Evolutionary conservation across 2,797 vertebrate species (phyloP), one percentile per base, ranked within the genome.

Genomic region (Danionella dracula): DNA sequence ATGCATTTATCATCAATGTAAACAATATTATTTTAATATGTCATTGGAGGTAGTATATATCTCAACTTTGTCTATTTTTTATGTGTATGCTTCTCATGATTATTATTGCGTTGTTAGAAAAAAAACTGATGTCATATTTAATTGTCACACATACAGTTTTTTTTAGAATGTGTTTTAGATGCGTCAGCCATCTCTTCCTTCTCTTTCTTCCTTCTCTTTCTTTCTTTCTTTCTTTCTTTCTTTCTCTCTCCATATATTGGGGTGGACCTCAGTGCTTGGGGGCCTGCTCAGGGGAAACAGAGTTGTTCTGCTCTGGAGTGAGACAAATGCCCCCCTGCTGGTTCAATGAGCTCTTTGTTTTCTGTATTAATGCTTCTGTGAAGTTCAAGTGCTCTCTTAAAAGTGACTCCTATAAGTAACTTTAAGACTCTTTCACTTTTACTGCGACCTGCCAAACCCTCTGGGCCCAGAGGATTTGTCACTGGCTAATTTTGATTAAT

Each of bases 271-370:
- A 49, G 66, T 34, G 49, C 37, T 58, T 20, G 5, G 60, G 65
- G 77, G 63, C 66, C 60, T 56, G 11, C 59, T 74, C 58, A 60
- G 57, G 66, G 68, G 58, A 46, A 19, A 50, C 35, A 29, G 48
- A 71, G 56, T 79, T 68, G 51, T 72, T 66, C 72, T 75, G 53
- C 75, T 74, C 75, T 78, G 50, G 19, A 35, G 29, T 58, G 64
- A 69, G 46, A 73, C 81, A 76, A 81, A 70, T 72, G 48, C 40
- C 46, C 64, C 70, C 54, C 65, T 44, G 44, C 38, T 62, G 69
- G 71, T 61, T 78, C 75, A 76, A 73, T 73, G 65, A 72, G 64
- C 69, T 70, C 73, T 76, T 76, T 79, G 77, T 77, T 66, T 72
- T 49, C 40, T 72, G 71, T 60, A 70, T 72, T 78, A 70, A 65